These are phyloP conservation scores for Timandra comae DNA, from an alignment of 2,888 invertebrate genomes.

Conservation along the genomic window DNA sequence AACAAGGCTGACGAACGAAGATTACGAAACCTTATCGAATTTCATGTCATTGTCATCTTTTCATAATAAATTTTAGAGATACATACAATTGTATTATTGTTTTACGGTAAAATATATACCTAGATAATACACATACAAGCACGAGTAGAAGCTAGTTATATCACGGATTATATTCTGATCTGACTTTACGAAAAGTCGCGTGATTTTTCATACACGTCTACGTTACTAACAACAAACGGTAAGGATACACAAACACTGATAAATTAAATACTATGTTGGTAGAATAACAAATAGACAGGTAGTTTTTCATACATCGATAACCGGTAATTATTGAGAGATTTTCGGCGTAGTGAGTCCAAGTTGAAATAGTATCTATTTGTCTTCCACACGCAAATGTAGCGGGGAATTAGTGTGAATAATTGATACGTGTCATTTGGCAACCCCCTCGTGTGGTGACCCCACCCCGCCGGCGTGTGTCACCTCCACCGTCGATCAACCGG, in stretches of 20 bases:
- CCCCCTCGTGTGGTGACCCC: slow-evolving; percentile 42
- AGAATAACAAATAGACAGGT: slow-evolving; percentile 39
- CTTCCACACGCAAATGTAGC: slow-evolving; percentile 74
- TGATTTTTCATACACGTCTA: too few species aligned
- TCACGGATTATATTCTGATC: too few species aligned
- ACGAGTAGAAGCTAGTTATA: too few species aligned
- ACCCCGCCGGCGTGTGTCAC: slow-evolving; percentile 24
- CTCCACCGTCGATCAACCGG: slow-evolving; percentile 3
- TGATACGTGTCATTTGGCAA: slow-evolving; percentile 76
- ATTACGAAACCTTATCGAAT: slow-evolving; percentile 18
- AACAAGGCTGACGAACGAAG: slow-evolving; percentile 16
- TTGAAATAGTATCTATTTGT: slow-evolving; percentile 63
- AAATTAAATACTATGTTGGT: not conserved
- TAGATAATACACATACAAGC: too few species aligned
- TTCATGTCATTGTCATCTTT: slow-evolving; percentile 17
- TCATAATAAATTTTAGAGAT: slow-evolving; percentile 12
- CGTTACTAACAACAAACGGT: too few species aligned
- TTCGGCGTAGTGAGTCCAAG: slow-evolving; percentile 52
- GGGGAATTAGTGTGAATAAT: slow-evolving; percentile 73
- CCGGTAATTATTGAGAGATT: slow-evolving; percentile 56
- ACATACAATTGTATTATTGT: too few species aligned
- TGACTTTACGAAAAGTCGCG: too few species aligned
- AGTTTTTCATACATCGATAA: slow-evolving; percentile 37
- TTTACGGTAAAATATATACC: not conserved
- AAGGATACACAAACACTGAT: too few species aligned